Evolutionary conservation across 2,113 vertebrate species (phyloP).

Genomic region (Falco punctatus): DNA sequence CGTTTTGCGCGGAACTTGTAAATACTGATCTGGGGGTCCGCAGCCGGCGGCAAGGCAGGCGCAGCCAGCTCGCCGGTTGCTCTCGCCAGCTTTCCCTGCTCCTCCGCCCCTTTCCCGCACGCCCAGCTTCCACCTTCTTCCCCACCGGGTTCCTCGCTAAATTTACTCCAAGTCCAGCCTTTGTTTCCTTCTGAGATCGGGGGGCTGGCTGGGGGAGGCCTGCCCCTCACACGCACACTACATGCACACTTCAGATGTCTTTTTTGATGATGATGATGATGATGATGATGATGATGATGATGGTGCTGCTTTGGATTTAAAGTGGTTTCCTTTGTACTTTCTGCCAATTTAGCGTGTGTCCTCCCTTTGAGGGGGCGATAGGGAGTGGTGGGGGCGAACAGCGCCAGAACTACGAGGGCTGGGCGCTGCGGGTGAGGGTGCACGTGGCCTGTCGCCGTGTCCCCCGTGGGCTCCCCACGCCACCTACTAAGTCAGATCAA

Average conservation of each 20-base stretch:
- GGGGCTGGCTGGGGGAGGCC: not conserved
- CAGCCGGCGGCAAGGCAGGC: not conserved
- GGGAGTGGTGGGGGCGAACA: no score
- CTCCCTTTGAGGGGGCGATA: rapidly evolving
- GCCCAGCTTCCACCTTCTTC: not conserved
- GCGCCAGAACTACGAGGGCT: rapidly evolving
- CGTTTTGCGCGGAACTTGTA: not conserved
- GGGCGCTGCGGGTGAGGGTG: rapidly evolving
- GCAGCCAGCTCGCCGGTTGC: conserved; percentile 4
- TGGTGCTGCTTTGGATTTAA: not conserved
- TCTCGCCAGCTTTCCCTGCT: not conserved
- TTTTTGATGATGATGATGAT: not conserved
- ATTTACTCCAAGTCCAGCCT: not conserved
- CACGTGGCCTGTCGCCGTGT: rapidly evolving
- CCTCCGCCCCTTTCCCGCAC: not conserved
- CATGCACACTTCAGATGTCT: not conserved
- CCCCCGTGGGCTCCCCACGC: not conserved
- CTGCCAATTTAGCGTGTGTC: not conserved
- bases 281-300: not conserved
- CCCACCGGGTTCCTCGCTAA: not conserved
- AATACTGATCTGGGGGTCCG: not conserved
- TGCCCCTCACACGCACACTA: not conserved
- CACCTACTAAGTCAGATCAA: not conserved
- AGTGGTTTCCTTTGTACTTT: not conserved
- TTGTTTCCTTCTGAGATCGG: not conserved